Base-by-base conservation (phyloP, 2,888 invertebrate genomes). In the Julus scandinavius region DNA sequence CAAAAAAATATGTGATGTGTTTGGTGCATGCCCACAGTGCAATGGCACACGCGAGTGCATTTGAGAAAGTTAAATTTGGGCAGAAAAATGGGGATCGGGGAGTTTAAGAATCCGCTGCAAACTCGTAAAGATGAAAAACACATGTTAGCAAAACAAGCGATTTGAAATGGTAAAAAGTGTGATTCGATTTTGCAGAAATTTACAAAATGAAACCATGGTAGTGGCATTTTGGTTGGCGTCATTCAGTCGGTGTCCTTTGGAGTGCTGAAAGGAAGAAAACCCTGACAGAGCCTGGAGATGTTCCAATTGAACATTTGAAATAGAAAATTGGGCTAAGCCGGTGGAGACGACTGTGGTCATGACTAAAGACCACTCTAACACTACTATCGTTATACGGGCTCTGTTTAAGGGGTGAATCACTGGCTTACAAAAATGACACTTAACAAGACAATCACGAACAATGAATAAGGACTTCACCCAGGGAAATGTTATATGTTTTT, bases 1-100 rank as follows among this genome's bases (percentile, higher is more conserved):
- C 20, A 29, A 72, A 29, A 72, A 72, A 72, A n/a, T 58, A 29
- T 72, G 72, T 72, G 1, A 29, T 1, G 72, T 72, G 72, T 72
- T 72, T 72, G 72, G 72, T 72, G 72, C 72, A 3, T 72, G 72
- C 72, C 72, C 11, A 29, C 72, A 29, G 72, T 72, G 72, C 72
- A 72, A 72, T 72, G 72, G 72, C 72, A 72, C 29, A 20, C 72
- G 20, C 9, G 72, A 50, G 29, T 29, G 29, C 29, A 29, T 29
- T 29, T 29, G 29, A 29, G 29, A 29, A 29, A 29, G 29, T 29
- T 29, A 29, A 29, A 29, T 29, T 29, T 29, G 29, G 29, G 29
- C 29, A 29, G 29, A 29, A 29, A 29, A 29, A 29, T 29, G 29
- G 29, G 29, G 29, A 29, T 29, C 29, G 1, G 29, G 29, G 29